Conservation (phyloP, 2,888 invertebrate species). For the Meiosimyza decipiens region DNA sequence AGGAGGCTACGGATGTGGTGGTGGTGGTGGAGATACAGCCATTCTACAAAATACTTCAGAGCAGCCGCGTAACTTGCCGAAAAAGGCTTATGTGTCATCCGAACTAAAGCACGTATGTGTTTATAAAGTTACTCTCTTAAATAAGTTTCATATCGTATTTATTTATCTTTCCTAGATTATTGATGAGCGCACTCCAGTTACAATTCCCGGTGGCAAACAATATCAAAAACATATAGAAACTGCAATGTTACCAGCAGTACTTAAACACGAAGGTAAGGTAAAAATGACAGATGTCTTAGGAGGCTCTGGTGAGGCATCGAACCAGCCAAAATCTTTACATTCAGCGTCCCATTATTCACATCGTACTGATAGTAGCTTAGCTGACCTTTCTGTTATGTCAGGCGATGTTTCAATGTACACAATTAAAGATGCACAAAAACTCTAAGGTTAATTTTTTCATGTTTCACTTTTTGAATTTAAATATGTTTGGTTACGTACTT, state of each 20-base stretch:
- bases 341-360: conserved; percentile 40
- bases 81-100: conserved; percentile 63
- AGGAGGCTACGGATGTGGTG: conserved; percentile 2
- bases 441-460: conserved; percentile 45
- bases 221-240: conserved; percentile 61
- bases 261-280: conserved; percentile 64
- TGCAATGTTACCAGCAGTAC: conserved; percentile 59
- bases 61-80: conserved; percentile 53
- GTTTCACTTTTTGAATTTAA: not conserved
- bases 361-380: conserved; percentile 58
- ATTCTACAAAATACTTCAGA: not conserved
- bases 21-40: not conserved
- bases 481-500: not conserved
- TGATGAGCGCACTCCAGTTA: conserved; percentile 61
- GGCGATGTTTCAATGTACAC: conserved; percentile 67
- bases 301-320: not conserved
- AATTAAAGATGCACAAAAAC: conserved; percentile 66
- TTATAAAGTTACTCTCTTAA: not conserved
- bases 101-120: conserved; percentile 59
- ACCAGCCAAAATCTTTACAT: conserved; percentile 8
- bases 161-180: conserved; percentile 51
- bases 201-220: conserved; percentile 62
- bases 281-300: conserved; percentile 49
- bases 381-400: conserved; percentile 63
- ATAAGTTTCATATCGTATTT: not conserved